phyloP scores from a whole-genome alignment of 2,888 invertebrate genomes.

The Anoplius nigerrimus region DNA sequence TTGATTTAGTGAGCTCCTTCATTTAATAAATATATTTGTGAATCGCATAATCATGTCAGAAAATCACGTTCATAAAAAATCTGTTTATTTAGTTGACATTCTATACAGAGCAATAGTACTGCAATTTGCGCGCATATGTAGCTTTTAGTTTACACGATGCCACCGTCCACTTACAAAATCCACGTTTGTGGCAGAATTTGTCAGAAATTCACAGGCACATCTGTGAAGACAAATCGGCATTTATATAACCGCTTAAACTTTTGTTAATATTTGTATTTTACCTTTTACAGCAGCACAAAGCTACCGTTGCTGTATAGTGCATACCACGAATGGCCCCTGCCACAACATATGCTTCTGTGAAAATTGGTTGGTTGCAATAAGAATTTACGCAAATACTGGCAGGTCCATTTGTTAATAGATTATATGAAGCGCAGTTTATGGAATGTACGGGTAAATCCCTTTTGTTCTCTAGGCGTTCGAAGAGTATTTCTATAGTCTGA shows the following conservation, averaged over 20 bases:
- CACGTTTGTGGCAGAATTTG: conserved; percentile 9
- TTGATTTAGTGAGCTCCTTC: conserved; percentile 4
- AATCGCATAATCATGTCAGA: conserved; percentile 1
- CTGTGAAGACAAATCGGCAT: conserved; percentile 49
- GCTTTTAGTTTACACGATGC: conserved; percentile 47
- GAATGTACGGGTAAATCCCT: conserved; percentile 32
- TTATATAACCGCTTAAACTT: conserved; percentile 5
- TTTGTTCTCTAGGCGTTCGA: conserved; percentile 22
- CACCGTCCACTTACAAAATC: conserved; percentile 49
- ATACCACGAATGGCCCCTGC: conserved; percentile 49
- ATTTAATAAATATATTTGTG: conserved; percentile 11
- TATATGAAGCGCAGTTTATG: conserved; percentile 50
- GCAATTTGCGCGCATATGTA: conserved; percentile 13
- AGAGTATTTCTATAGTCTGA: conserved; percentile 44
- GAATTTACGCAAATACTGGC: conserved; percentile 62
- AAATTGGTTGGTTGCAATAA: conserved; percentile 65
- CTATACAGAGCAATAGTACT: conserved; percentile 3
- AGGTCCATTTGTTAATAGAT: conserved; percentile 65
- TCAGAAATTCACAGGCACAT: conserved; percentile 60
- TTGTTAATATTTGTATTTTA: conserved; percentile 36
- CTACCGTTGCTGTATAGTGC: conserved; percentile 57
- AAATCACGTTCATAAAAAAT: conserved; percentile 9
- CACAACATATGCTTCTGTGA: conserved; percentile 69
- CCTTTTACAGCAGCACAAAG: conserved; percentile 65
- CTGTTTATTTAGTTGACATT: conserved; percentile 9